These are phyloP conservation scores for Poeciliopsis presidionis DNA, from an alignment of 2,797 vertebrate species.

Conservation along the genomic window DNA sequence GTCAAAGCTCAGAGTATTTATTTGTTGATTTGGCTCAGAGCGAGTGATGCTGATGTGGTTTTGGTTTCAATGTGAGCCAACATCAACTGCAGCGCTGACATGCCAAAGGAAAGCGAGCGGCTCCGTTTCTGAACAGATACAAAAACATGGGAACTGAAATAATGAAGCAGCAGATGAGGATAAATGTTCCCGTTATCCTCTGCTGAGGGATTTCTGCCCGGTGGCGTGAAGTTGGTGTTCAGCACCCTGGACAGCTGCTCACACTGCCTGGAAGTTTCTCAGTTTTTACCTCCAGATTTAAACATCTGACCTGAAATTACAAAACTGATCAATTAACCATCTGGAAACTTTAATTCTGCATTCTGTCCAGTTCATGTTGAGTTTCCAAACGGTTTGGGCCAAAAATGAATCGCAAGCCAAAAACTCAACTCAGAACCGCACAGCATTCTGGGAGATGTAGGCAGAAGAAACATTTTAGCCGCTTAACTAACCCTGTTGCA, in stretches of 20 bases:
- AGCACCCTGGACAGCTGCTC: conserved; percentile 51
- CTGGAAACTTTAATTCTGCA: background rate
- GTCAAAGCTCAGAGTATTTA: background rate
- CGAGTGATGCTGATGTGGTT: background rate
- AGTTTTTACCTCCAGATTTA: background rate
- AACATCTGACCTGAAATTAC: background rate
- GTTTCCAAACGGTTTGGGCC: background rate
- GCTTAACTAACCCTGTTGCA: no score
- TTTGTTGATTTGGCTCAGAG: conserved; percentile 11
- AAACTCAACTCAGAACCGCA: no score
- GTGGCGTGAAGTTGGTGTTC: conserved; percentile 15
- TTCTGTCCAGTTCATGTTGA: background rate
- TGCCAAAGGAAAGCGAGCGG: background rate
- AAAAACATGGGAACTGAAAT: background rate
- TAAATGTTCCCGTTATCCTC: background rate
- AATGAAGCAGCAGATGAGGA: background rate
- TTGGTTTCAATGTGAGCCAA: background rate
- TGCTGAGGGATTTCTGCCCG: background rate
- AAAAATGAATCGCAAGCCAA: no score
- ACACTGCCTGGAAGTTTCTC: background rate
- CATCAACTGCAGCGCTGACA: background rate
- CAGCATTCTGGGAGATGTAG: no score
- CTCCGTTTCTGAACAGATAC: no score
- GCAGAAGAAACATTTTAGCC: no score
- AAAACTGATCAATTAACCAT: background rate